phyloP scores from a whole-genome alignment of 2,113 vertebrate species.

The Solea solea region DNA sequence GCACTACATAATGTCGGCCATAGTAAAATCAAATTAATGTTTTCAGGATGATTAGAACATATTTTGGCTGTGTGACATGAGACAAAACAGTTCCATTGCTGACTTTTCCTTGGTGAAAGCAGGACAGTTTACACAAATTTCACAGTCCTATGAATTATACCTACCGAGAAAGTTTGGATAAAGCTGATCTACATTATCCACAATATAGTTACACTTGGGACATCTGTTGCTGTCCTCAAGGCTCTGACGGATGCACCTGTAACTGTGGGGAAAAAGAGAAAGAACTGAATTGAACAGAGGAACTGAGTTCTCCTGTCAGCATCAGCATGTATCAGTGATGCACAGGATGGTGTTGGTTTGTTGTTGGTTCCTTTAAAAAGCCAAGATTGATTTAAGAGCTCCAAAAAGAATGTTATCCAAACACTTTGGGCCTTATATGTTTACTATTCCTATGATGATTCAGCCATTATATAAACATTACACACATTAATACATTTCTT shows the following conservation, averaged over 20 bases:
- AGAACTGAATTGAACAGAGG: background rate
- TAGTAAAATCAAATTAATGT: too few relatives aligned
- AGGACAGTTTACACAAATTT: background rate
- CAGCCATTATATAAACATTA: too few relatives aligned
- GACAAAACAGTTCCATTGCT: too few relatives aligned
- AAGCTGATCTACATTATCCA: conserved; percentile 98
- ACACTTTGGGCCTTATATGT: too few relatives aligned
- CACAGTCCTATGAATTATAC: conserved; percentile 38
- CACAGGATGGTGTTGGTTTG: background rate
- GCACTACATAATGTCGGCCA: too few relatives aligned
- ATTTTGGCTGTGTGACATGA: too few relatives aligned
- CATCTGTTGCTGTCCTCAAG: conserved; percentile 98
- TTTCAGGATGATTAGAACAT: too few relatives aligned
- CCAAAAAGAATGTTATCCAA: too few relatives aligned
- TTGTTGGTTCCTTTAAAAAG: background rate
- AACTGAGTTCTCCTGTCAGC: background rate
- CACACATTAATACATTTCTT: too few relatives aligned
- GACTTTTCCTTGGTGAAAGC: background rate
- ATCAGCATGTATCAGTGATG: background rate
- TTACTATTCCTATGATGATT: too few relatives aligned
- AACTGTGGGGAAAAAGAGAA: conserved; percentile 73
- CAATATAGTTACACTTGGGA: conserved; percentile 98
- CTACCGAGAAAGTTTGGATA: conserved; percentile 98
- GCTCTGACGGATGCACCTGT: conserved; percentile 98
- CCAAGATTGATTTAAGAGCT: background rate